Percentiles rank a stretch among this genome's conserved stretches.
Evolutionary conservation across 2,888 invertebrate species (phyloP).

Genomic region (Lasioglossum villosulum): DNA sequence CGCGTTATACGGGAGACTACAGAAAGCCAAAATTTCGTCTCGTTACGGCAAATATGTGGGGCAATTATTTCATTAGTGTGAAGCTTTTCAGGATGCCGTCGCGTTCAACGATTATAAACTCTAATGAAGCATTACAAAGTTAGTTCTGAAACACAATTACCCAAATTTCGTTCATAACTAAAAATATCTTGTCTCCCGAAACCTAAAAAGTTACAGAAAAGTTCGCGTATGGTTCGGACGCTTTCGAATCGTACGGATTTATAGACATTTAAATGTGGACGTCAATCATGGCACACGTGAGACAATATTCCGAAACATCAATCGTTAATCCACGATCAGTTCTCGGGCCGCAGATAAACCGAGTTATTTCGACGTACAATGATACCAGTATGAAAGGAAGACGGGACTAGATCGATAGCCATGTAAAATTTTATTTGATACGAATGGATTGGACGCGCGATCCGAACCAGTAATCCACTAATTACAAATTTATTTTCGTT

Average conservation of each 20-base stretch:
- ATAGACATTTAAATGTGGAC: background rate
- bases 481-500: conserved; percentile 2
- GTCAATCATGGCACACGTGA: background rate
- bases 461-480: background rate
- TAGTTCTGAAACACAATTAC: background rate
- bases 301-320: background rate
- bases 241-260: background rate
- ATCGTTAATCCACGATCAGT: background rate
- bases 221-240: background rate
- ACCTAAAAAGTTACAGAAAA: background rate
- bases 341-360: background rate
- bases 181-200: background rate
- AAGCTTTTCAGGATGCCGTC: background rate
- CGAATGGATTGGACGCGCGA: background rate
- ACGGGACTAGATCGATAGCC: background rate
- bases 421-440: background rate
- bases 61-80: background rate
- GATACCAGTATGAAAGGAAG: background rate
- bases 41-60: background rate
- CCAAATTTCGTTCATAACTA: background rate
- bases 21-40: background rate
- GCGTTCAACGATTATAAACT: background rate
- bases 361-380: background rate
- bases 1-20: background rate
- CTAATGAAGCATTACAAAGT: background rate